These are phyloP conservation scores for Xestobium rufovillosum DNA, from an alignment of 2,888 invertebrate genomes.

Conservation along the genomic window DNA sequence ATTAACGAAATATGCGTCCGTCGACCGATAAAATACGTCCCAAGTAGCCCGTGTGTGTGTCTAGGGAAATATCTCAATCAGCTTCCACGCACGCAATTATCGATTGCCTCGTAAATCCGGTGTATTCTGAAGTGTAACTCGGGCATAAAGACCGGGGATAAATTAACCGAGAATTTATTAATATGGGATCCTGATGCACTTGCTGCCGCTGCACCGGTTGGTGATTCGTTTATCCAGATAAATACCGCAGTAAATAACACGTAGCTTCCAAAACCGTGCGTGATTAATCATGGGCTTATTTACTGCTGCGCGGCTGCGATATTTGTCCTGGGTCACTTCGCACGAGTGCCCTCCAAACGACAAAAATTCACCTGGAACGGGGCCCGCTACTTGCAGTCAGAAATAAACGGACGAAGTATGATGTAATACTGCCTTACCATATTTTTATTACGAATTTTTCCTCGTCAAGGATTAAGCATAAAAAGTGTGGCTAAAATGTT, in stretches of 20 bases:
- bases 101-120: conserved; percentile 36
- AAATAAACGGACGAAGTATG: too few relatives aligned
- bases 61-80: conserved; percentile 40
- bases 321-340: conserved; percentile 36
- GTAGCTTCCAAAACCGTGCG: conserved; percentile 36
- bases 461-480: too few relatives aligned
- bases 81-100: conserved; percentile 39
- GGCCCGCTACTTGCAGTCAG: too few relatives aligned
- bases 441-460: too few relatives aligned
- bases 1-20: conserved; percentile 38
- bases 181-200: conserved; percentile 29
- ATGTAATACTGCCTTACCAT: too few relatives aligned
- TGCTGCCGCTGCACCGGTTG: conserved; percentile 21
- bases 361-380: too few relatives aligned
- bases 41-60: conserved; percentile 22
- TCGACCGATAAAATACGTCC: conserved; percentile 2
- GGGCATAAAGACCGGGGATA: conserved; percentile 31
- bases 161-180: conserved; percentile 36
- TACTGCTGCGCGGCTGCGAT: conserved; percentile 32
- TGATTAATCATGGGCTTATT: conserved; percentile 38
- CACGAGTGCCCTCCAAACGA: conserved; percentile 33
- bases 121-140: conserved; percentile 35
- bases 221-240: conserved; percentile 35
- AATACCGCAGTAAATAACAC: conserved; percentile 37
- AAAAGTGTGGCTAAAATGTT: too few relatives aligned